Percentiles rank a stretch among this genome's conserved stretches.
Conservation (phyloP, 1,140 invertebrate species). For the Dysdera silvatica region DNA sequence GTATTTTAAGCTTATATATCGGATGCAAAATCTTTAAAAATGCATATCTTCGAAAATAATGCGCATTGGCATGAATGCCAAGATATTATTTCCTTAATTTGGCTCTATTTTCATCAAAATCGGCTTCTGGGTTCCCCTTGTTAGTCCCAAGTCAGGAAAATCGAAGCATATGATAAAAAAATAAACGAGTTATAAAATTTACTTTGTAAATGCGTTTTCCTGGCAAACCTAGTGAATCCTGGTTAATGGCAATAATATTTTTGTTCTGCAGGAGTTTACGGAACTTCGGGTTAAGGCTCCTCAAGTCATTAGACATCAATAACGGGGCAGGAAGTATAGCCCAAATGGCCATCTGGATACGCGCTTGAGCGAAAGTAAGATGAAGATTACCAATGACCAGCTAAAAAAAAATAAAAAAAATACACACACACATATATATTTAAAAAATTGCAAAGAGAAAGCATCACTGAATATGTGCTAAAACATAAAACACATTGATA, state of each 20-base stretch:
- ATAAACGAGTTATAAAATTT: not conserved
- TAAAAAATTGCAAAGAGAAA: too few species aligned
- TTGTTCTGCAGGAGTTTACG: constrained; percentile 40
- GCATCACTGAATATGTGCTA: too few species aligned
- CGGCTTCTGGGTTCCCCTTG: not conserved
- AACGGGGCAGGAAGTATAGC: constrained; percentile 45
- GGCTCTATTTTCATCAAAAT: not conserved
- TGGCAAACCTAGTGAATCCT: constrained; percentile 43
- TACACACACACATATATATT: too few species aligned
- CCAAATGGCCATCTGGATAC: constrained; percentile 48
- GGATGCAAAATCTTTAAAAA: not conserved
- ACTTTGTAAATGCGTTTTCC: constrained; percentile 41
- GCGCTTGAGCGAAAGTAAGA: constrained; percentile 40
- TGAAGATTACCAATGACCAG: constrained; percentile 43
- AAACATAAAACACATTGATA: too few species aligned
- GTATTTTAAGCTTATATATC: not conserved
- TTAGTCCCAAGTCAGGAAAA: not conserved
- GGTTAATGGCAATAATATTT: constrained; percentile 42
- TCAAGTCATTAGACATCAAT: constrained; percentile 47
- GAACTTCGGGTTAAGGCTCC: constrained; percentile 37
- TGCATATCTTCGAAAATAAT: not conserved
- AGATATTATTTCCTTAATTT: not conserved
- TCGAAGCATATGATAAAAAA: not conserved
- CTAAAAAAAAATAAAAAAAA: constrained; percentile 30
- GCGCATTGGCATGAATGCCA: not conserved